These are phyloP conservation scores for Lasioglossum lativentre DNA, from an alignment of 2,888 invertebrate species.

Conservation along the genomic window DNA sequence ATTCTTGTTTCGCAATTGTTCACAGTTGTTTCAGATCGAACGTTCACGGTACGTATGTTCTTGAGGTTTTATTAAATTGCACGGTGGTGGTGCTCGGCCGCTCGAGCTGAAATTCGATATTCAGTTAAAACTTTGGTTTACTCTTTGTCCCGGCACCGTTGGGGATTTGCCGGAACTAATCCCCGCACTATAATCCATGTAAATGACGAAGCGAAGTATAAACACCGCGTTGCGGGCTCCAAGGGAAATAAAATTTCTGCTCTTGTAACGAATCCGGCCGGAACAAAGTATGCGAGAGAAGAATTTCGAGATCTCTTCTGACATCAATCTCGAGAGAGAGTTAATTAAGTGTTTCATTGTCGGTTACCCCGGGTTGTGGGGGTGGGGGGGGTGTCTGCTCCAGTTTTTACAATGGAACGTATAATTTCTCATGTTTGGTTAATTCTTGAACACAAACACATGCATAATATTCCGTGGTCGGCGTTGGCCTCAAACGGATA, in stretches of 20 bases:
- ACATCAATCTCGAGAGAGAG: background rate
- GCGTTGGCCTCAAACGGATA: conserved; percentile 6
- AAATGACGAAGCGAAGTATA: background rate
- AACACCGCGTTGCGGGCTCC: background rate
- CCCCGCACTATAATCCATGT: background rate
- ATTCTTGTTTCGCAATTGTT: background rate
- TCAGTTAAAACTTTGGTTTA: conserved; percentile 9
- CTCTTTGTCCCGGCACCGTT: background rate
- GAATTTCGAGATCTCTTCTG: background rate
- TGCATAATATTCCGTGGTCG: background rate
- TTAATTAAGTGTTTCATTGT: background rate
- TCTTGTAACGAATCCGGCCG: background rate
- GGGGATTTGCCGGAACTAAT: background rate
- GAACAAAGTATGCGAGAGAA: background rate
- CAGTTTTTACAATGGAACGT: background rate
- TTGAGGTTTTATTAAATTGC: background rate
- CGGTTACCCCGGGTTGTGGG: background rate
- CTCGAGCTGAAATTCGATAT: background rate
- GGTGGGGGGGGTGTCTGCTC: background rate
- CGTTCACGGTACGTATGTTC: background rate
- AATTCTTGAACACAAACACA: background rate
- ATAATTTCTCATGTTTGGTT: background rate
- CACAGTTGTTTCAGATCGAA: background rate
- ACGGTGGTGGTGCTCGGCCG: background rate
- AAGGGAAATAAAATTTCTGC: background rate